A percentile compares a stretch with the other conserved stretches of the same genome.
These are phyloP conservation scores for Chloropsis hardwickii DNA, from an alignment of 2,113 vertebrate genomes.

Conservation along the genomic window DNA sequence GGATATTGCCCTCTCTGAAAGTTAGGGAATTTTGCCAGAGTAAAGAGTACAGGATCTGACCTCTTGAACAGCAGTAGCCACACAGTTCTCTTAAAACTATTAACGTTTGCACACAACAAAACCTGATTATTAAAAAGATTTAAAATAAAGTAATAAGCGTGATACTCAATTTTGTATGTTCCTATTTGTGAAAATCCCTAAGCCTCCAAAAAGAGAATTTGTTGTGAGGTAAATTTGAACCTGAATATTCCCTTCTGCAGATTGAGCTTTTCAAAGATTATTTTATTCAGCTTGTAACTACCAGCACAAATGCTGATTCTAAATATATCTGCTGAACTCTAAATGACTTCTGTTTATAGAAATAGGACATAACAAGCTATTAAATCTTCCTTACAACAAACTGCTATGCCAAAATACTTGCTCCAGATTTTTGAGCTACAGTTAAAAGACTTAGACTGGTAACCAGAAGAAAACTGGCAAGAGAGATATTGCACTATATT, in stretches of 20 bases:
- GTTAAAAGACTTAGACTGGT: not conserved
- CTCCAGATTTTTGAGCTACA: constrained; percentile 48
- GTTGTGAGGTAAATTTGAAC: not conserved
- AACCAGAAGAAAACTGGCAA: constrained; percentile 12
- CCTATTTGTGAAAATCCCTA: not conserved
- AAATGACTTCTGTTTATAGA: constrained; percentile 77
- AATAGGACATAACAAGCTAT: constrained; percentile 77
- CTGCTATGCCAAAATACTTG: constrained; percentile 67
- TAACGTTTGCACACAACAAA: not conserved
- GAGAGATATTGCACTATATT: not conserved
- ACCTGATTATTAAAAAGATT: not conserved
- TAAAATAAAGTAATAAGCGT: not conserved
- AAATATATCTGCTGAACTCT: constrained; percentile 79
- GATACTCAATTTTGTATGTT: not conserved
- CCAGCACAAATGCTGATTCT: constrained; percentile 72
- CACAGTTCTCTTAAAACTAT: not conserved
- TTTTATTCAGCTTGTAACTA: constrained; percentile 71
- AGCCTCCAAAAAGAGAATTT: not conserved
- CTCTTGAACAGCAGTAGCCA: not conserved
- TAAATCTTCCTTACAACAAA: constrained; percentile 76
- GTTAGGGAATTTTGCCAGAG: not conserved
- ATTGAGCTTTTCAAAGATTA: constrained; percentile 69
- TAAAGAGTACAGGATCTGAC: not conserved
- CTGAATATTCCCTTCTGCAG: constrained; percentile 12
- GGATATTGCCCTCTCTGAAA: not conserved